Conservation (phyloP, 2,797 vertebrate genomes). For the Sebastes kiyomatsui region DNA sequence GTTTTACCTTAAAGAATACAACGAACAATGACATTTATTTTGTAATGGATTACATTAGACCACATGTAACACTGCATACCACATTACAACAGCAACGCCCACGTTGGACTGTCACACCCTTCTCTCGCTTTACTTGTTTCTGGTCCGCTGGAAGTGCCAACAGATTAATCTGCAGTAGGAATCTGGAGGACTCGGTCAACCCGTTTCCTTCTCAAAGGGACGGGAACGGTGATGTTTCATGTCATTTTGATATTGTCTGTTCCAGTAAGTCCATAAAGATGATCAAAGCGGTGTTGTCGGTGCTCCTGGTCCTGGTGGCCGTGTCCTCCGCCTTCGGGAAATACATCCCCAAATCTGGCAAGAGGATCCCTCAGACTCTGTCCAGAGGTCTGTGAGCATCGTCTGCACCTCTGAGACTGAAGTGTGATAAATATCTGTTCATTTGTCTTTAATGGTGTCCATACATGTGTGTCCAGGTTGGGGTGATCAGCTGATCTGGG, state of each 20-base stretch:
- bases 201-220: not conserved
- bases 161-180: not conserved
- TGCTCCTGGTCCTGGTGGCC: conserved; percentile 83
- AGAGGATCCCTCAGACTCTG: conserved; percentile 89
- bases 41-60: not conserved
- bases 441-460: not conserved
- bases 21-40: not conserved
- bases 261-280: conserved; percentile 70
- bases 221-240: not conserved
- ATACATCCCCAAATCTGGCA: conserved; percentile 81
- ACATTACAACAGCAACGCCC: not conserved
- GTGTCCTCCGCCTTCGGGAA: conserved; percentile 81
- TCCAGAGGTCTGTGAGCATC: conserved; percentile 88
- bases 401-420: not conserved
- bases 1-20: not conserved
- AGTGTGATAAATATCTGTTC: not conserved
- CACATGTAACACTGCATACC: not conserved
- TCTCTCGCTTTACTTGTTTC: not conserved
- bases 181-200: too few species aligned
- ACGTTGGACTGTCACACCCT: not conserved
- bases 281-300: conserved; percentile 81
- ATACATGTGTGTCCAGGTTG: conserved; percentile 84
- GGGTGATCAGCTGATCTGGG: conserved; percentile 96
- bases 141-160: not conserved
- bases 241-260: not conserved